Evolutionary conservation across 2,888 invertebrate species (phyloP).

Genomic region (Perdita meconis): DNA sequence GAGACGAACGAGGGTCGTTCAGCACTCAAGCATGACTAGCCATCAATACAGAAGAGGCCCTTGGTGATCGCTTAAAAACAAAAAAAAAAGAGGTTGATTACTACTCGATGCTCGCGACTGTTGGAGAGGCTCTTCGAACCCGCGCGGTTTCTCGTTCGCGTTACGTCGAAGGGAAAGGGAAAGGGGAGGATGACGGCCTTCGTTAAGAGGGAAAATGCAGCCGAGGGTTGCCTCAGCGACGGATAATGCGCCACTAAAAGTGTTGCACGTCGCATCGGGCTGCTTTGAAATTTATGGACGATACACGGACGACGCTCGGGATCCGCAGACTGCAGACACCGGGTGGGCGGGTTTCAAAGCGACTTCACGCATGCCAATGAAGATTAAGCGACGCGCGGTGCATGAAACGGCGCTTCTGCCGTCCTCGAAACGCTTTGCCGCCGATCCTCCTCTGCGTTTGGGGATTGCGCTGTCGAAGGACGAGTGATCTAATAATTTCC

Average conservation of each 20-base stretch:
- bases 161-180: conserved; percentile 24
- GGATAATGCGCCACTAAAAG: conserved; percentile 62
- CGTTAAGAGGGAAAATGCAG: conserved; percentile 24
- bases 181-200: too few species aligned
- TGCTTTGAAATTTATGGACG: conserved; percentile 65
- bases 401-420: conserved; percentile 19
- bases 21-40: background rate
- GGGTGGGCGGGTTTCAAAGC: conserved; percentile 51
- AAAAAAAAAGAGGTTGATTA: conserved; percentile 17
- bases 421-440: background rate
- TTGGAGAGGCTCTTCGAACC: conserved; percentile 13
- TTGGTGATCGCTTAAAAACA: conserved; percentile 18
- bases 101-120: conserved; percentile 13
- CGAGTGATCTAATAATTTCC: conserved; percentile 28
- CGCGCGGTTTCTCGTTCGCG: conserved; percentile 6
- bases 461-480: conserved; percentile 26
- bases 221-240: conserved; percentile 10
- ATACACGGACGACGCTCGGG: conserved; percentile 31
- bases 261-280: conserved; percentile 61
- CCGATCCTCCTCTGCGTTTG: conserved; percentile 1
- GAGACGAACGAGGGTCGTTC: conserved; percentile 33
- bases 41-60: conserved; percentile 24
- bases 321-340: conserved; percentile 56
- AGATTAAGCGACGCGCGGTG: conserved; percentile 59
- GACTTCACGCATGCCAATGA: conserved; percentile 66